These are phyloP conservation scores for Ascaphus truei DNA, from an alignment of 2,113 vertebrate genomes.

Conservation along the genomic window DNA sequence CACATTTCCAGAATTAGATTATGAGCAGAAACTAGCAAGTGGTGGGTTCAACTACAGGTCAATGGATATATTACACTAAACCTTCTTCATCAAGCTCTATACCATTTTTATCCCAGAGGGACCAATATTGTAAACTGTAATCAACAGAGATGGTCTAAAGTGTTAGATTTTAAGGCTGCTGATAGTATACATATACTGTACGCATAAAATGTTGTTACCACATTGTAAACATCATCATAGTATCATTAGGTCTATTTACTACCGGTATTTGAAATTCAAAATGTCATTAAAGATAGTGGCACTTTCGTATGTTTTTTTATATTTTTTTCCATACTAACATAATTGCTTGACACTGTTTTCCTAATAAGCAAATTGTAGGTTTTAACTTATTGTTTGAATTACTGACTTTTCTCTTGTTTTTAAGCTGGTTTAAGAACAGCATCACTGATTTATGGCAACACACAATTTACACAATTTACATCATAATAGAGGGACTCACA, in stretches of 20 bases:
- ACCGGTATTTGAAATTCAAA: constrained; percentile 9
- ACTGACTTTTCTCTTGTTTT: no score
- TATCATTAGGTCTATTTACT: neutral
- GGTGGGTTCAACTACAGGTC: constrained; percentile 66
- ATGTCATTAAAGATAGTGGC: no score
- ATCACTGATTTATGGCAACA: no score
- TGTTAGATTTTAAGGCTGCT: constrained; percentile 49
- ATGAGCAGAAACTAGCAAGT: constrained; percentile 64
- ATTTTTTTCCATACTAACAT: no score
- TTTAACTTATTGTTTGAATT: no score
- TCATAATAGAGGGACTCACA: no score
- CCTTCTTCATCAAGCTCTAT: constrained; percentile 16
- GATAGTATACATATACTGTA: constrained; percentile 16
- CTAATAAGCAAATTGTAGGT: no score
- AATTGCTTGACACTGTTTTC: no score
- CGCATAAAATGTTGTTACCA: constrained; percentile 42
- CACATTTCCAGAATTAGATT: constrained; percentile 62
- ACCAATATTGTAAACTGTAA: constrained; percentile 29
- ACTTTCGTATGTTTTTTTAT: no score
- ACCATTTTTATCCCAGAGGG: constrained; percentile 11
- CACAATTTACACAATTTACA: no score
- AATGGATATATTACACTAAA: constrained; percentile 48
- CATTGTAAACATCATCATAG: constrained; percentile 50
- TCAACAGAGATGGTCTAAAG: constrained; percentile 40
- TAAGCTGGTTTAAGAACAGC: no score